Base-by-base conservation (phyloP, 2,888 invertebrate genomes). In the Pterostichus niger region DNA sequence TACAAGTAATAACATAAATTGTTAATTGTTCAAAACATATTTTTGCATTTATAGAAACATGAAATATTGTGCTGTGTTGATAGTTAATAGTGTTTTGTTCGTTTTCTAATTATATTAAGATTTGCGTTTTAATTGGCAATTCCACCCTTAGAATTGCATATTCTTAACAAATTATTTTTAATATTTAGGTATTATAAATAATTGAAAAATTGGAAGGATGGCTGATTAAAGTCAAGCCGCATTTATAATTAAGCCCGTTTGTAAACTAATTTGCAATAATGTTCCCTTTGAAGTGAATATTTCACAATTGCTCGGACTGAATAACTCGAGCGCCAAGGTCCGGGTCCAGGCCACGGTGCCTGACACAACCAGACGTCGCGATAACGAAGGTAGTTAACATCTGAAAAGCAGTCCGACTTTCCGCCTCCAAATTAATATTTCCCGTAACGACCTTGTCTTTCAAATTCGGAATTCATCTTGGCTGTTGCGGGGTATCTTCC, bases 341-440 rank as follows among this genome's bases (percentile, higher is more conserved):
- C 40, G 68, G 13, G 10, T 71, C 40, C 24, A 77, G 40, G n/a
- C 6, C n/a, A 35, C n/a, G n/a, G 49, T 11, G 24, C 15, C 52
- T 77, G 77, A n/a, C 59, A 77, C n/a, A 4, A 33, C 75, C 75
- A 75, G 44, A 81, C 73, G 24, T 17, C 24, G 61, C 44, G 71
- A 73, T 71, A 81, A 81, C 68, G 81, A 81, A 68, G 81, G 81
- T 81, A 81, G 73, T 81, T 73, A 81, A 71, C 71, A 54, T 81
- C 7, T 68, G 80, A 71, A 81, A 40, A 73, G 71, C 56, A 75
- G 15, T 46, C 46, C 17, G 5, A 44, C 17, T 71, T 17, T 17
- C 44, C 11, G 17, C 31, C n/a, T 52, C 33, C 31, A 33, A 75
- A 75, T 75, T 24, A 75, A 75, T 75, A 75, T 33, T 75, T 52